Percentiles rank a stretch among this genome's conserved stretches.
phyloP scores from a whole-genome alignment of 2,888 invertebrate species.

The Dolomedes plantarius region DNA sequence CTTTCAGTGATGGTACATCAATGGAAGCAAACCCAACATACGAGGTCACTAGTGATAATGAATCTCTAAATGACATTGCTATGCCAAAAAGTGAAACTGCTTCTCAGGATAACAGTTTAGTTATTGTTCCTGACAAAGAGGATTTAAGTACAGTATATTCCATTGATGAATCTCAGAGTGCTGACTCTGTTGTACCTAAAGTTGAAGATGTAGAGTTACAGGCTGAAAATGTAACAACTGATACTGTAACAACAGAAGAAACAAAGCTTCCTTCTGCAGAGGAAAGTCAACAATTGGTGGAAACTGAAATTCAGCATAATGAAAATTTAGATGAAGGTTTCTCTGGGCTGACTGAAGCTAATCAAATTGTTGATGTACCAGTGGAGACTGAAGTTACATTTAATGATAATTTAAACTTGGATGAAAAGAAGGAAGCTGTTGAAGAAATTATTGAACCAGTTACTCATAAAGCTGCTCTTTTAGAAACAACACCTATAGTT shows the following conservation, averaged over 20 bases:
- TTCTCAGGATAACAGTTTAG: conserved; percentile 51
- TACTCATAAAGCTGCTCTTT: not conserved
- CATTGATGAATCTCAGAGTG: not conserved
- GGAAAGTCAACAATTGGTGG: not conserved
- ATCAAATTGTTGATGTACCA: not conserved
- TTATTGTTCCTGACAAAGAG: conserved; percentile 30
- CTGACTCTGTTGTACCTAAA: not conserved
- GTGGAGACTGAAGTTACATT: not conserved
- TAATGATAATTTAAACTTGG: not conserved
- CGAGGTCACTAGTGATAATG: conserved; percentile 48
- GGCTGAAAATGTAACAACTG: not conserved
- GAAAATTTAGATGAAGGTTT: not conserved
- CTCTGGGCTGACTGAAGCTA: not conserved
- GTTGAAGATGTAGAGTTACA: not conserved
- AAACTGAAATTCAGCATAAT: not conserved
- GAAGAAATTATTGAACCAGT: not conserved
- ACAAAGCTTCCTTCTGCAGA: not conserved
- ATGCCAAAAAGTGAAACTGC: conserved; percentile 51
- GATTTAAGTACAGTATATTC: not conserved
- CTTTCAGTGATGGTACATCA: conserved; percentile 39
- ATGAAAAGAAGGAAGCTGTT: not conserved
- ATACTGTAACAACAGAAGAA: not conserved
- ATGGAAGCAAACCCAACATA: conserved; percentile 44
- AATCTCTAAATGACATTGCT: conserved; percentile 59
- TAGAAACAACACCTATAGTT: not conserved